These are phyloP conservation scores for Hanleya hanleyi DNA, from an alignment of 2,888 invertebrate genomes.

Conservation along the genomic window DNA sequence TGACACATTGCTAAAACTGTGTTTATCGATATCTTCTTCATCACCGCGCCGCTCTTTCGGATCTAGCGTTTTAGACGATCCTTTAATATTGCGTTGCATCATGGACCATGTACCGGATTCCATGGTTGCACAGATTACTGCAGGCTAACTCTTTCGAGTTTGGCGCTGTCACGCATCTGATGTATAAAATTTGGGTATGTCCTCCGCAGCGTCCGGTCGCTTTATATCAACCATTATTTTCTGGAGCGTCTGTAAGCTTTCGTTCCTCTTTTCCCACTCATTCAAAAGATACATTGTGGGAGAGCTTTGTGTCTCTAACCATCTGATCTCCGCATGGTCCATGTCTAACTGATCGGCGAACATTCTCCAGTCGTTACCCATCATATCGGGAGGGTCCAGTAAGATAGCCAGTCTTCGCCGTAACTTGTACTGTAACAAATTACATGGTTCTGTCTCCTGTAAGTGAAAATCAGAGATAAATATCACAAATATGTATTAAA, in stretches of 20 bases:
- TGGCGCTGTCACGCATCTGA: too few relatives aligned
- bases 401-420: constrained; percentile 31
- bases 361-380: constrained; percentile 38
- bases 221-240: constrained; percentile 34
- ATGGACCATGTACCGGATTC: too few relatives aligned
- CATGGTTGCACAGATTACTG: too few relatives aligned
- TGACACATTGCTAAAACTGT: too few relatives aligned
- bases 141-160: too few relatives aligned
- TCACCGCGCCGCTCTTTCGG: too few relatives aligned
- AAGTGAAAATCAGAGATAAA: neutral
- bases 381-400: constrained; percentile 30
- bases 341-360: constrained; percentile 40
- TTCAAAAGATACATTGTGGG: constrained; percentile 36
- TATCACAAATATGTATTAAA: neutral
- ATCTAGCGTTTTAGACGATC: too few relatives aligned
- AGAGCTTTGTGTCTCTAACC: constrained; percentile 35
- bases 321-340: constrained; percentile 32
- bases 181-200: constrained; percentile 35
- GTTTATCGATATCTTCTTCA: too few relatives aligned
- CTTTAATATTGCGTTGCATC: too few relatives aligned
- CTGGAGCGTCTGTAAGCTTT: constrained; percentile 28
- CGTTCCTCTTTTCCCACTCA: constrained; percentile 35
- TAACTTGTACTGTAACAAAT: constrained; percentile 14
- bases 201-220: constrained; percentile 40
- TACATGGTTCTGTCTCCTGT: neutral